Conservation (phyloP, 2,797 vertebrate genomes). For the Siniperca obscura region DNA sequence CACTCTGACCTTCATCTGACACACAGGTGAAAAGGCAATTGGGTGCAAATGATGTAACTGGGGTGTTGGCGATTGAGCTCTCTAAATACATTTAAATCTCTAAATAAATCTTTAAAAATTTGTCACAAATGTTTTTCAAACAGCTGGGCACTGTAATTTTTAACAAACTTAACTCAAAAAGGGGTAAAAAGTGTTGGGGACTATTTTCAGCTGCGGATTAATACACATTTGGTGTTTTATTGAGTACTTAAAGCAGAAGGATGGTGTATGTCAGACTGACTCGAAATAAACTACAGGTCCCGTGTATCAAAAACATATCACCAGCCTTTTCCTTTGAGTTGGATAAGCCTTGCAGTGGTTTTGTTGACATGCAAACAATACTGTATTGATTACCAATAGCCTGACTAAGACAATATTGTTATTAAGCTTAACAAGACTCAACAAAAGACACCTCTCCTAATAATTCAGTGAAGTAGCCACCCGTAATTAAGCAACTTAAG, state of each 20-base stretch:
- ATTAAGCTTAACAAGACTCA: neutral
- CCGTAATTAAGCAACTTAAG: neutral
- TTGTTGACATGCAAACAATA: neutral
- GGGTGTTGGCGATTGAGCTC: slow-evolving; percentile 51
- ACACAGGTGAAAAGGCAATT: slow-evolving; percentile 58
- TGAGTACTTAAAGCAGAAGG: neutral
- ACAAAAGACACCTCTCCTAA: neutral
- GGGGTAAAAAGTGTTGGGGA: neutral
- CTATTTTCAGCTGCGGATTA: neutral
- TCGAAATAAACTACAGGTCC: neutral
- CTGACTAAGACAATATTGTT: neutral
- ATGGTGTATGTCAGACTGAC: neutral
- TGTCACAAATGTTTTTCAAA: neutral
- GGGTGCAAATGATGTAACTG: slow-evolving; percentile 61
- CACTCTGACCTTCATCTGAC: slow-evolving; percentile 63
- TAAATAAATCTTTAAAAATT: neutral
- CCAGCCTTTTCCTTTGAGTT: neutral
- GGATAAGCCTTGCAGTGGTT: neutral
- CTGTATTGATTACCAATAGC: slow-evolving; percentile 23
- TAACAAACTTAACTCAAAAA: neutral
- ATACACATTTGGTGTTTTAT: neutral
- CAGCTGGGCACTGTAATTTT: neutral
- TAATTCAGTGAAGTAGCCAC: neutral
- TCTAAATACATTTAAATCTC: neutral
- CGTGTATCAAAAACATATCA: neutral